These are phyloP conservation scores for Trypoxylus dichotomus DNA, from an alignment of 1,140 invertebrate species.

Conservation along the genomic window DNA sequence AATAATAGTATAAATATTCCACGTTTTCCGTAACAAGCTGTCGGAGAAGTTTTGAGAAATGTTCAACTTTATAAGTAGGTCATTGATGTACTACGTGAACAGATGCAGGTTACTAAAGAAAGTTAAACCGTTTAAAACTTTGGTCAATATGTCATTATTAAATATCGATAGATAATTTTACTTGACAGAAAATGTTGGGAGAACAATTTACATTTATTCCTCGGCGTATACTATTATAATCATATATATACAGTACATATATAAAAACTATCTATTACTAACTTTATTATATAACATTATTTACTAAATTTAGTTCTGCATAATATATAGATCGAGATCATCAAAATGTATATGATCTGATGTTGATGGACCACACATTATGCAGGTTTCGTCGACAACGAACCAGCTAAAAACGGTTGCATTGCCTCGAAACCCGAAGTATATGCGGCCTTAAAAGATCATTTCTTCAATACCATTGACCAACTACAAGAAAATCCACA, in stretches of 20 bases:
- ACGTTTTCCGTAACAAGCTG: background rate
- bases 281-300: no score
- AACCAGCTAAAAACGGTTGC: conserved; percentile 75
- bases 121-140: background rate
- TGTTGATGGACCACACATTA: conserved; percentile 60
- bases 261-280: no score
- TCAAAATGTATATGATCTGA: background rate
- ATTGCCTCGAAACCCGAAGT: conserved; percentile 78
- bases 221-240: no score
- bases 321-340: no score
- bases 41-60: background rate
- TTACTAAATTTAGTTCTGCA: no score
- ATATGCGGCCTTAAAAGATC: conserved; percentile 52
- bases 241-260: no score
- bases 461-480: background rate
- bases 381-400: conserved; percentile 91
- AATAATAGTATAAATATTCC: background rate
- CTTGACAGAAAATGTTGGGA: no score
- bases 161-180: background rate
- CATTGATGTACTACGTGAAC: background rate
- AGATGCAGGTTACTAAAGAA: background rate
- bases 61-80: background rate
- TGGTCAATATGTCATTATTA: background rate
- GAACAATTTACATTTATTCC: no score
- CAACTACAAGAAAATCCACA: background rate